phyloP scores from a whole-genome alignment of 2,888 invertebrate species.

The Vesta saturnalis region DNA sequence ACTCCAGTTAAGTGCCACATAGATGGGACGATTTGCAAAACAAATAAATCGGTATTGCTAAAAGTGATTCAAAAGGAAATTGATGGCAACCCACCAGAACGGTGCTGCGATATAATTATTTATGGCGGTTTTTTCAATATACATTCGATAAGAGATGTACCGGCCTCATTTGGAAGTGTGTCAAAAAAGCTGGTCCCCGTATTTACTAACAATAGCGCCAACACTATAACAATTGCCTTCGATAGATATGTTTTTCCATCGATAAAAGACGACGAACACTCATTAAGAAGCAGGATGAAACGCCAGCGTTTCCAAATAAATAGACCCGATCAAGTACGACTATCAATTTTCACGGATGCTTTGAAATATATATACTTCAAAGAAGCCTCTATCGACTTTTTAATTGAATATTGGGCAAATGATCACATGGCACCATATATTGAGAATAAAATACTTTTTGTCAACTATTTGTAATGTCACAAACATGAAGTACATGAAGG shows the following conservation, averaged over 20 bases:
- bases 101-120: slow-evolving; percentile 28
- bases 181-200: slow-evolving; percentile 29
- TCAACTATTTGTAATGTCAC: background rate
- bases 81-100: slow-evolving; percentile 7
- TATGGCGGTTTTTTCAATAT: slow-evolving; percentile 40
- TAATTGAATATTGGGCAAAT: slow-evolving; percentile 47
- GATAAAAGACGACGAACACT: slow-evolving; percentile 44
- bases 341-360: slow-evolving; percentile 44
- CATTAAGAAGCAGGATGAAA: no score
- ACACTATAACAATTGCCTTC: slow-evolving; percentile 39
- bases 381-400: slow-evolving; percentile 46
- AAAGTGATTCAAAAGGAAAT: slow-evolving; percentile 37
- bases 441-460: background rate
- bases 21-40: slow-evolving; percentile 45
- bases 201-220: slow-evolving; percentile 13
- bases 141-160: slow-evolving; percentile 35
- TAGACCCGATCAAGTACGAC: no score
- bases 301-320: no score
- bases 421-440: slow-evolving; percentile 44
- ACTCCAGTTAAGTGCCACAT: slow-evolving; percentile 47
- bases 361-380: slow-evolving; percentile 47
- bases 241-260: slow-evolving; percentile 43
- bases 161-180: slow-evolving; percentile 37
- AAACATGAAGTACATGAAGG: background rate
- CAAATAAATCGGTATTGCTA: slow-evolving; percentile 45